These are phyloP conservation scores for Periophthalmus magnuspinnatus DNA, from an alignment of 2,797 vertebrate genomes.

Conservation along the genomic window DNA sequence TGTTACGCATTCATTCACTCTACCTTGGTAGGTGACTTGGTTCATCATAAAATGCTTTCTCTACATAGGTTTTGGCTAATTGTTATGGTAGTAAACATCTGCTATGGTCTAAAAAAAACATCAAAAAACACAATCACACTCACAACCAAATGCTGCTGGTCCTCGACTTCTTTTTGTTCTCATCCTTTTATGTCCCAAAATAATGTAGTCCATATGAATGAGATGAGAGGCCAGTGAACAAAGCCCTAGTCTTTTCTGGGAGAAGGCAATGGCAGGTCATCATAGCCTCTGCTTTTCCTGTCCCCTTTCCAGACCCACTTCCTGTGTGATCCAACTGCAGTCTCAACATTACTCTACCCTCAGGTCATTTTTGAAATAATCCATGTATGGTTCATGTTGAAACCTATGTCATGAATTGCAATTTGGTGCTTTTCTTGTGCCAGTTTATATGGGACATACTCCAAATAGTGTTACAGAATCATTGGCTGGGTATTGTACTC, in stretches of 20 bases:
- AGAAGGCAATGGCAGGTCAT: constrained; percentile 48
- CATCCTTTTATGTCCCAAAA: constrained; percentile 20
- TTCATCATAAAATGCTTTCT: background rate
- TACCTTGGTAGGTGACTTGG: background rate
- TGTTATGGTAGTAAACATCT: background rate
- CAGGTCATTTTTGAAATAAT: constrained; percentile 1
- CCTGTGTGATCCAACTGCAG: constrained; percentile 48
- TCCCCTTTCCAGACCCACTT: constrained; percentile 43
- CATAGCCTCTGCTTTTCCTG: constrained; percentile 65
- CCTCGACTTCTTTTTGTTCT: constrained; percentile 6
- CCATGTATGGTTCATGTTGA: background rate
- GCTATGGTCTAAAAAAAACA: background rate
- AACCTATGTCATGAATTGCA: background rate
- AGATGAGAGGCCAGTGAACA: constrained; percentile 49
- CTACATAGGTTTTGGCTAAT: too few relatives aligned
- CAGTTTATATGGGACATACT: background rate
- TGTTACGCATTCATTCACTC: background rate
- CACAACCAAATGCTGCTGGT: background rate
- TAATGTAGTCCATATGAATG: constrained; percentile 34
- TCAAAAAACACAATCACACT: background rate
- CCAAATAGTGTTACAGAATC: background rate
- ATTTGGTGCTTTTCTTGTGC: background rate
- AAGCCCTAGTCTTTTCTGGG: constrained; percentile 58
- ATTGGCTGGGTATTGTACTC: background rate
- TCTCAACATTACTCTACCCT: constrained; percentile 37